Percentiles rank a stretch among this genome's conserved stretches.
phyloP scores from a whole-genome alignment of 2,888 invertebrate species.

The Drosophila sordidula region DNA sequence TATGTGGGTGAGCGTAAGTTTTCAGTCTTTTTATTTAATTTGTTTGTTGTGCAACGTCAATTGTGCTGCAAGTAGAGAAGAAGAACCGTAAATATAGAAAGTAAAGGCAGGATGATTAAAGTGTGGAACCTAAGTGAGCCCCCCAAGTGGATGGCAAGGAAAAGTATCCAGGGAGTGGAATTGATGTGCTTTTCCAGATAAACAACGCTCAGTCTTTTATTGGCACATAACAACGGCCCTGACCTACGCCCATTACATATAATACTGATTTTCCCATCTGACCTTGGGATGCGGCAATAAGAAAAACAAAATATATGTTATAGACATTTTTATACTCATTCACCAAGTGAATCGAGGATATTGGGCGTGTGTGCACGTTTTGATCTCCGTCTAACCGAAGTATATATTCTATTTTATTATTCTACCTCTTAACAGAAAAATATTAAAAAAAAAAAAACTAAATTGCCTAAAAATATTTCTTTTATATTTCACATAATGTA shows the following conservation, averaged over 20 bases:
- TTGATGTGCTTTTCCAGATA: background rate
- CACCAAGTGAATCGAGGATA: too few relatives aligned
- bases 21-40: slow-evolving; percentile 62
- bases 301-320: background rate
- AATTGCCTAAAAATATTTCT: too few relatives aligned
- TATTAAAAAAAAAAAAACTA: too few relatives aligned
- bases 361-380: too few relatives aligned
- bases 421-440: too few relatives aligned
- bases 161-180: too few relatives aligned
- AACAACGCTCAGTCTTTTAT: slow-evolving; percentile 13
- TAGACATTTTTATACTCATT: slow-evolving; percentile 26
- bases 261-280: slow-evolving; percentile 11
- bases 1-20: slow-evolving; percentile 27
- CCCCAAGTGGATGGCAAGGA: too few relatives aligned
- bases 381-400: too few relatives aligned
- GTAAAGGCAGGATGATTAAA: background rate
- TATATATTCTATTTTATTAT: too few relatives aligned
- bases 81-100: background rate
- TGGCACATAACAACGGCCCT: slow-evolving; percentile 38
- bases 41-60: slow-evolving; percentile 10
- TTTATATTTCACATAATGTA: too few relatives aligned
- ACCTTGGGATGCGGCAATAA: slow-evolving; percentile 34
- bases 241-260: slow-evolving; percentile 42
- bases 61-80: slow-evolving; percentile 28
- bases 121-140: background rate